A percentile compares a stretch with the other conserved stretches of the same genome.
Evolutionary conservation across 2,113 vertebrate genomes (phyloP).

Genomic region (Epinephelus moara): DNA sequence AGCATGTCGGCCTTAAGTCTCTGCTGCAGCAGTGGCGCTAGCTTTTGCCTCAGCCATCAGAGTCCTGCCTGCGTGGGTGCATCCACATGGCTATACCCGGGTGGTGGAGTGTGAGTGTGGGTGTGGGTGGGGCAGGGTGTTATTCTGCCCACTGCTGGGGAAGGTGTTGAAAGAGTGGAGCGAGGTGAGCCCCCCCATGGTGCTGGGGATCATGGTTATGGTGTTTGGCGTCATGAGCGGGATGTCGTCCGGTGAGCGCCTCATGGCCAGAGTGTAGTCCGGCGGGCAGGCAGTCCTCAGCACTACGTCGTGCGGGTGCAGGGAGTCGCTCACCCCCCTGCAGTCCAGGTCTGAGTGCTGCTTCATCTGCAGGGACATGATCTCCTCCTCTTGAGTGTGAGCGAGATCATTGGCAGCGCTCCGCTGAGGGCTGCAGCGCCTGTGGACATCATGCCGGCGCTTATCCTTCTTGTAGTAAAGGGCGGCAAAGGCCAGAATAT

Average conservation of each 20-base stretch:
- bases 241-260: constrained; percentile 98
- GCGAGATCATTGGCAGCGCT: constrained; percentile 94
- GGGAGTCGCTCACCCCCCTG: constrained; percentile 85
- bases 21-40: constrained; percentile 46
- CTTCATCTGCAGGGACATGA: constrained; percentile 99
- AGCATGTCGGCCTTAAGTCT: constrained; percentile 52
- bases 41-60: constrained; percentile 52
- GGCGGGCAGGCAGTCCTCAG: constrained; percentile 98
- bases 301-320: constrained; percentile 97
- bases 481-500: constrained; percentile 97
- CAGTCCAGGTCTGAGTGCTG: constrained; percentile 99
- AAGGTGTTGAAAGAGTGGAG: constrained; percentile 97
- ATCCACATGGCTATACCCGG: constrained; percentile 94
- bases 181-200: constrained; percentile 95
- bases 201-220: constrained; percentile 99
- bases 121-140: constrained; percentile 95
- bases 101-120: constrained; percentile 99
- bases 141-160: constrained; percentile 97
- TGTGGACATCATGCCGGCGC: constrained; percentile 94
- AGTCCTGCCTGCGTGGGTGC: constrained; percentile 56
- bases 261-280: constrained; percentile 99
- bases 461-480: constrained; percentile 99
- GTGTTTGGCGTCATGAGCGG: constrained; percentile 99
- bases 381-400: constrained; percentile 98
- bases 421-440: constrained; percentile 96